phyloP scores from a whole-genome alignment of 1,140 invertebrate genomes.

The Sarcophaga peregrina region DNA sequence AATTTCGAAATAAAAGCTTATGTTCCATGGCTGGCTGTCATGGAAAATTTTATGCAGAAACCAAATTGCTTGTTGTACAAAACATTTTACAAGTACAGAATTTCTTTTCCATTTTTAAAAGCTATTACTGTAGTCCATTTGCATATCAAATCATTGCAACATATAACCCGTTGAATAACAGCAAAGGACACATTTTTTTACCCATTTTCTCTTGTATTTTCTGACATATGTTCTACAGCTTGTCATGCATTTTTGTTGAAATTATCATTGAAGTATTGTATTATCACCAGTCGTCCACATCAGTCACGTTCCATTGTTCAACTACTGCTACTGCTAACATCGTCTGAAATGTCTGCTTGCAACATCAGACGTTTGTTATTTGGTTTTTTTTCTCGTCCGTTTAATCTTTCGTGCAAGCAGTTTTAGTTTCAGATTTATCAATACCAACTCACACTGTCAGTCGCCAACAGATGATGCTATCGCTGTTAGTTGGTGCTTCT shows the following conservation, averaged over 20 bases:
- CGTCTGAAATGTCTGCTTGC: not conserved
- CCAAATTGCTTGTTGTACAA: too few species aligned
- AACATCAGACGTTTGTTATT: not conserved
- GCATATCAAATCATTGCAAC: not conserved
- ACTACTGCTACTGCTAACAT: not conserved
- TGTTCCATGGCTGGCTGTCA: too few species aligned
- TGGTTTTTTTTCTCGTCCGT: not conserved
- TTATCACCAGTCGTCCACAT: not conserved
- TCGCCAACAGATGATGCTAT: too few species aligned
- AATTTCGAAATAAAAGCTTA: too few species aligned
- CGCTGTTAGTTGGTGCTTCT: not conserved
- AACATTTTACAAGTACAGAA: too few species aligned
- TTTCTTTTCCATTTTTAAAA: too few species aligned
- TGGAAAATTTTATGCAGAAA: too few species aligned
- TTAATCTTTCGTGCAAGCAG: not conserved
- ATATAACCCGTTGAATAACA: not conserved
- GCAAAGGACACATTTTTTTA: not conserved
- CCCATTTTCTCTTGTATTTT: not conserved
- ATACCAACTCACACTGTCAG: too few species aligned
- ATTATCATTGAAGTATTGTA: not conserved
- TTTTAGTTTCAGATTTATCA: not conserved
- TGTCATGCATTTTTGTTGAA: slow-evolving; percentile 1
- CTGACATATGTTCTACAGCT: not conserved
- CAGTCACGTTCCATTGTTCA: not conserved
- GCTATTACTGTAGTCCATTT: not conserved